Evolutionary conservation across 2,113 vertebrate species (phyloP), one percentile per base, ranked within the genome.

Genomic region (Coracopsis vasa): DNA sequence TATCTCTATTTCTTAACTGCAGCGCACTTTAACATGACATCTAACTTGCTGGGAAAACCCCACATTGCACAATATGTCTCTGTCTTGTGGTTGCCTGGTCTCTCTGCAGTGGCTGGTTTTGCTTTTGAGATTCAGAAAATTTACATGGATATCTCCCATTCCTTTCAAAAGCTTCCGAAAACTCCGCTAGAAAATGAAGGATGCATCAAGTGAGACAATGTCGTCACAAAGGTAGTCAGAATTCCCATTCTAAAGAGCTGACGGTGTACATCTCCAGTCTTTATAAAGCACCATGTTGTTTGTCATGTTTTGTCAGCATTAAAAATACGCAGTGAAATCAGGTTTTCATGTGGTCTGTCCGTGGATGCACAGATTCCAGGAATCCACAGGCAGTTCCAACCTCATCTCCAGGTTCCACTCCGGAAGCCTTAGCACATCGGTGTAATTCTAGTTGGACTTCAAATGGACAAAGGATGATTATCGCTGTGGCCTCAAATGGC

Each of bases 271-370:
- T 77, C 58, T 33, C 53, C 12, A 37, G 3, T 3, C 37, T 87
- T 61, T 20, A 51, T 51, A 50, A 75, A 48, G 50, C 4, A 64
- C 12, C 47, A 23, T 11, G 20, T 47, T 47, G 45, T 47, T 11
- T 47, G 21, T 23, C 45, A 47, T 47, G 20, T 47, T 21, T 23
- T 47, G 45, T 41, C 72, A 82, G 48, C 78, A 74, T 82, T 86
- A 74, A 75, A 96, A 96, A 92, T 85, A 74, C 77, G 35, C 7
- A 4, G 28, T 80, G 73, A 58, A 94, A 82, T 41, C 50, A 70
- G 42, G 69, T 87, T 85, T n/a, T 31, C 16, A 10, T 1, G 0
- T 2, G 27, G 45, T 50, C 62, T 62, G 86, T 54, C 47, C 17
- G 39, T 9, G 50, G 80, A 42, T 77, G 72, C 61, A 42, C 27